phyloP scores from a whole-genome alignment of 2,113 vertebrate species.

The Eleginops maclovinus region DNA sequence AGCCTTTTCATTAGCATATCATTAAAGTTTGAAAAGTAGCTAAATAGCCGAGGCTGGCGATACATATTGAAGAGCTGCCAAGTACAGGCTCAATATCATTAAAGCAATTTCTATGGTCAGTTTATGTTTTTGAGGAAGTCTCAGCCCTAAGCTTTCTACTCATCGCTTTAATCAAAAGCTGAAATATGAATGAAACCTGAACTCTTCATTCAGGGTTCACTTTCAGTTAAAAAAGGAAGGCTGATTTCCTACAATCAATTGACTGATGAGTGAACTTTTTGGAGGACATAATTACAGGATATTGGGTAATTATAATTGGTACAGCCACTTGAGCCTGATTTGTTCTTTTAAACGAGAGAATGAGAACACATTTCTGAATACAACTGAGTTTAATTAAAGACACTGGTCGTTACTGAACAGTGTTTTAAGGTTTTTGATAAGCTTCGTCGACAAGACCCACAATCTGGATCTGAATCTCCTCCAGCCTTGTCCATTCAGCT shows the following conservation, averaged over 20 bases:
- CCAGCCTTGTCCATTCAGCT: slow-evolving; percentile 7
- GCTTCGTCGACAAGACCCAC: not conserved
- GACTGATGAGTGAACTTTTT: not conserved
- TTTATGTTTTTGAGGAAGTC: slow-evolving; percentile 17
- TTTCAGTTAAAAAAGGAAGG: not conserved
- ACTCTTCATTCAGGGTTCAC: not conserved
- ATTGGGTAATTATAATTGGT: not conserved
- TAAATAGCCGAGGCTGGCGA: slow-evolving; percentile 35
- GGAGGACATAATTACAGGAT: not conserved
- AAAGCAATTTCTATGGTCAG: not conserved
- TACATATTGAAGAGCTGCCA: slow-evolving; percentile 26
- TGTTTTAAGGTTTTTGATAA: not conserved
- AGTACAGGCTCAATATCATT: slow-evolving; percentile 4
- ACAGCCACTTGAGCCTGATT: slow-evolving; percentile 7
- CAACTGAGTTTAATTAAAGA: not conserved
- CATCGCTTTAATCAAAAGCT: not conserved
- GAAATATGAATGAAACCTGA: not conserved
- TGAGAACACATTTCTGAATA: not conserved
- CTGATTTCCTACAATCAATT: not conserved
- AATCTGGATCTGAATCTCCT: not conserved
- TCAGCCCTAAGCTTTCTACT: slow-evolving; percentile 7
- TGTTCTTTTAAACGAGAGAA: not conserved
- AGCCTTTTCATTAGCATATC: slow-evolving; percentile 62
- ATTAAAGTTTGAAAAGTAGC: slow-evolving; percentile 69
- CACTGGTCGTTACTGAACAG: not conserved